A percentile compares a stretch with the other conserved stretches of the same genome.
Evolutionary conservation across 1,140 invertebrate genomes (phyloP).

Genomic region (Temnothorax nylanderi): DNA sequence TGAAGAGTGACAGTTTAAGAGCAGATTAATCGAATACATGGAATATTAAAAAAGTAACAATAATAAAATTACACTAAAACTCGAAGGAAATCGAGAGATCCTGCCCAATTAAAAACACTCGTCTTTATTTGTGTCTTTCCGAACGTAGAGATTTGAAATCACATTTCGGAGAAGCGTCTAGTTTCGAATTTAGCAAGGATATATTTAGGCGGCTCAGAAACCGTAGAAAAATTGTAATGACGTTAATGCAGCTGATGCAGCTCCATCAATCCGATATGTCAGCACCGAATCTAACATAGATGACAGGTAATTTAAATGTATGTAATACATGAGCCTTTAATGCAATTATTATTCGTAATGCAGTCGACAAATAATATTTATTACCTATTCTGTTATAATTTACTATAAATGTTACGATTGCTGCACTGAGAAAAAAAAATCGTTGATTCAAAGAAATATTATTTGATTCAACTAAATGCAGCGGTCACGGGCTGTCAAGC

Average conservation of each 20-base stretch:
- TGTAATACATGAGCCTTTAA: not conserved
- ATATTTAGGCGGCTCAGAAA: conserved; percentile 79
- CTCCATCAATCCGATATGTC: conserved; percentile 31
- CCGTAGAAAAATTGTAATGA: conserved; percentile 77
- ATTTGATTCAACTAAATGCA: too few relatives aligned
- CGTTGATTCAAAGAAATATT: too few relatives aligned
- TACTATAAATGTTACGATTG: not conserved
- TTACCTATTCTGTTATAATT: not conserved
- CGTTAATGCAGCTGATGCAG: conserved; percentile 75
- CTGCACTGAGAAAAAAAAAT: too few relatives aligned
- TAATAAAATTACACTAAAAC: not conserved
- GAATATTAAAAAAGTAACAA: conserved; percentile 18
- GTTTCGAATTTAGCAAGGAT: conserved; percentile 65
- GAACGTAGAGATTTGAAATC: not conserved
- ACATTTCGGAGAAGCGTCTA: not conserved
- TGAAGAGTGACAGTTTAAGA: not conserved
- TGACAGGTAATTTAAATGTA: not conserved
- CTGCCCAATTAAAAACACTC: not conserved
- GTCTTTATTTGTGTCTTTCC: not conserved
- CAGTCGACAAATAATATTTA: not conserved
- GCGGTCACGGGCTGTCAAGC: too few relatives aligned
- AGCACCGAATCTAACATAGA: conserved; percentile 6
- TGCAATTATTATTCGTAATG: not conserved
- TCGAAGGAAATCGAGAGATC: not conserved
- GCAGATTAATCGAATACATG: not conserved